Evolutionary conservation across 1,140 invertebrate species (phyloP).

Genomic region (Leptopilina clavipes): DNA sequence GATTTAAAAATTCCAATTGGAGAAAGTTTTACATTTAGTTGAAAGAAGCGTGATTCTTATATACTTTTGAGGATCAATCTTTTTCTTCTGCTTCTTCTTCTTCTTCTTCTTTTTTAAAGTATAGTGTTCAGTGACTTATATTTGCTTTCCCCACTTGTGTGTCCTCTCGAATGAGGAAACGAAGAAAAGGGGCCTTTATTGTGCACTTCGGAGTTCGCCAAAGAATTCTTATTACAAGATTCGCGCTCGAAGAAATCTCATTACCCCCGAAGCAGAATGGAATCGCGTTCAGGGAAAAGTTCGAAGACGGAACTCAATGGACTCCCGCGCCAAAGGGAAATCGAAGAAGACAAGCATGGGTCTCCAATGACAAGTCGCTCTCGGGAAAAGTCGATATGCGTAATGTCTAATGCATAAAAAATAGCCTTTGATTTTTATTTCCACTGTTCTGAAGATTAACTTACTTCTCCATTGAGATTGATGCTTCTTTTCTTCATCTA

Average conservation of each 20-base stretch:
- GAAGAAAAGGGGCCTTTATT: constrained; percentile 31
- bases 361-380: constrained; percentile 33
- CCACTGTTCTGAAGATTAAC: too few relatives aligned
- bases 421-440: background rate
- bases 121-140: constrained; percentile 16
- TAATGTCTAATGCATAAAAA: constrained; percentile 32
- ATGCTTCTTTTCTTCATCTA: background rate
- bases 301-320: constrained; percentile 29
- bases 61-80: background rate
- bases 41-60: constrained; percentile 5
- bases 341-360: constrained; percentile 25
- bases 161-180: constrained; percentile 5
- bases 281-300: constrained; percentile 27
- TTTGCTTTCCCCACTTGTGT: constrained; percentile 3
- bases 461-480: background rate
- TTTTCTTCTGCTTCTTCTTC: too few relatives aligned
- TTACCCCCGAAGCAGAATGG: constrained; percentile 32
- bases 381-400: background rate
- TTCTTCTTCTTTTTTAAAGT: too few relatives aligned
- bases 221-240: constrained; percentile 35
- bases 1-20: background rate
- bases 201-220: constrained; percentile 30
- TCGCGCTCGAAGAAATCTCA: constrained; percentile 34
- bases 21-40: background rate
- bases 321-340: constrained; percentile 20